Percentiles rank a stretch among this genome's conserved stretches.
Evolutionary conservation across 1,140 invertebrate genomes (phyloP).

Genomic region (Lamellibrachia luymesi): DNA sequence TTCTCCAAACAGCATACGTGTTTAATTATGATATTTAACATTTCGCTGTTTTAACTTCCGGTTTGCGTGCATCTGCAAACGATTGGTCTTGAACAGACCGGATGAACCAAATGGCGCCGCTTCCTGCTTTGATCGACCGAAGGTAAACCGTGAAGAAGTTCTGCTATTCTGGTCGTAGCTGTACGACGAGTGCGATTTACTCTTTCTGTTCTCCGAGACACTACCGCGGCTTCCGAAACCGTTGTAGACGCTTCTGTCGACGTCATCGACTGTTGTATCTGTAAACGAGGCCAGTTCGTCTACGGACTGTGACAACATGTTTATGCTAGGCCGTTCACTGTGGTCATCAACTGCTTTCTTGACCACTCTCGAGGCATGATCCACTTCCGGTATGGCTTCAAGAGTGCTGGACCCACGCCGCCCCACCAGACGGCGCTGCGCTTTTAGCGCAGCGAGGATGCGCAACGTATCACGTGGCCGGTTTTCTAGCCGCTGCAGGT

Average conservation of each 20-base stretch:
- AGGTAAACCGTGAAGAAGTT: not conserved
- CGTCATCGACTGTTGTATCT: not conserved
- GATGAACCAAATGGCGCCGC: not conserved
- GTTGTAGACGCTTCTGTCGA: not conserved
- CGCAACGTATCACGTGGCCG: not conserved
- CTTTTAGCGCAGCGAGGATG: not conserved
- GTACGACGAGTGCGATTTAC: not conserved
- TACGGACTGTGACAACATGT: not conserved
- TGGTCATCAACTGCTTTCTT: not conserved
- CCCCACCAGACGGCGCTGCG: not conserved
- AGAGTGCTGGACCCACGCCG: not conserved
- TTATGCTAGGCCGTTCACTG: not conserved
- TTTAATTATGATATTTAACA: not conserved
- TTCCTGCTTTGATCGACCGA: not conserved
- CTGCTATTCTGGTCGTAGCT: not conserved
- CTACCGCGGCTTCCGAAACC: not conserved
- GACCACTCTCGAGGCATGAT: not conserved
- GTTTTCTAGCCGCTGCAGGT: not conserved
- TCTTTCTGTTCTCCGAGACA: not conserved
- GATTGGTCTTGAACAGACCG: not conserved
- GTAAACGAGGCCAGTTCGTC: not conserved
- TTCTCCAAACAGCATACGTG: not conserved
- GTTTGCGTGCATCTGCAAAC: not conserved
- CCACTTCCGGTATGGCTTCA: not conserved
- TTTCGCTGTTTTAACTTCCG: not conserved